Percentiles rank a stretch among this genome's conserved stretches.
Conservation (phyloP, 2,888 invertebrate species). For the Ophonus ardosiacus region DNA sequence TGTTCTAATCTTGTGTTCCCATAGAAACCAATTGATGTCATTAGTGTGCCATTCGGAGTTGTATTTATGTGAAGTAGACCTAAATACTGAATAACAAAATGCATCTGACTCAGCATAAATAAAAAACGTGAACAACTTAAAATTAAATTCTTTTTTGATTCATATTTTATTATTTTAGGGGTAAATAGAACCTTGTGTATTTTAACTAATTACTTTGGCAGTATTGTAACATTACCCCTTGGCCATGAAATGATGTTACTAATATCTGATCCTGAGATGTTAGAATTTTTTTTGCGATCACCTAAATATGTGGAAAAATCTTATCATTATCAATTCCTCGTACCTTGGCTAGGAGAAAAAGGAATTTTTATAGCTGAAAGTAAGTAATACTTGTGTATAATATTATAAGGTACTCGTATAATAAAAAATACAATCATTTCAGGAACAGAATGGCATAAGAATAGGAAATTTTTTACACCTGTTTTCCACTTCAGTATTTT, state of each 20-base stretch:
- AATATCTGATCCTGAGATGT: conserved; percentile 27
- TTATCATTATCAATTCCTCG: conserved; percentile 8
- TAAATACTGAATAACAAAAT: too few species aligned
- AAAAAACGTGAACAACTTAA: too few species aligned
- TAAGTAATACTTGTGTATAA: neutral
- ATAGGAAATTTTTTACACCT: conserved; percentile 25
- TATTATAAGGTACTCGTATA: neutral
- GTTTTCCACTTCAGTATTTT: conserved; percentile 32
- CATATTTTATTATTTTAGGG: too few species aligned
- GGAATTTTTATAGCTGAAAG: neutral
- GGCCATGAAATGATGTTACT: neutral
- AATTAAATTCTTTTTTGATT: too few species aligned
- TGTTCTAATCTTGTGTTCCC: too few species aligned
- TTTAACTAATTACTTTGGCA: neutral
- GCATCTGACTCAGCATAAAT: too few species aligned
- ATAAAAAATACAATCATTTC: neutral
- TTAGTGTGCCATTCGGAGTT: too few species aligned
- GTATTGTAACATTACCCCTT: neutral
- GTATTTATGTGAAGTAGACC: too few species aligned
- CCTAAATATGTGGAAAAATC: conserved; percentile 32
- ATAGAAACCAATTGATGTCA: too few species aligned
- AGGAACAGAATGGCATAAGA: conserved; percentile 21
- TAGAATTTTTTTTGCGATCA: conserved; percentile 36
- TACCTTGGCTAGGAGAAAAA: conserved; percentile 29
- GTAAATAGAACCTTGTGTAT: too few species aligned